These are phyloP conservation scores for Thalassoma bifasciatum DNA, from an alignment of 2,113 vertebrate species.

Conservation along the genomic window DNA sequence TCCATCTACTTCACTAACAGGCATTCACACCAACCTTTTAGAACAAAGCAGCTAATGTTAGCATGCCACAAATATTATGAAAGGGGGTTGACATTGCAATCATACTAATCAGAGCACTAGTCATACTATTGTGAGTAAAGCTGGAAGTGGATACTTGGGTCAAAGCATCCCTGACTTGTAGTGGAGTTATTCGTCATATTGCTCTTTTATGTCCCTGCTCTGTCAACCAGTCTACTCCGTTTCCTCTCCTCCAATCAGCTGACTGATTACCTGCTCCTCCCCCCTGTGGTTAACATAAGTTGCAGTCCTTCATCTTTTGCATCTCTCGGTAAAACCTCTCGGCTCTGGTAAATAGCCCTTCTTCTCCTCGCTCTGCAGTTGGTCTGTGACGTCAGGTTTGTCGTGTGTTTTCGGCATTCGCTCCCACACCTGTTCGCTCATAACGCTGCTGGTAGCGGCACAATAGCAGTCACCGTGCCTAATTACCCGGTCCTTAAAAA, in stretches of 20 bases:
- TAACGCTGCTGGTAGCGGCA: constrained; percentile 39
- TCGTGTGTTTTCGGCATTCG: constrained; percentile 28
- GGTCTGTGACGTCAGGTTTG: constrained; percentile 57
- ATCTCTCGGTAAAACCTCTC: constrained; percentile 35
- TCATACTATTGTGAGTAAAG: too few relatives aligned
- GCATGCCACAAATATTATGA: background rate
- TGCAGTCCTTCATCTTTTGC: constrained; percentile 27
- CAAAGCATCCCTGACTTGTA: background rate
- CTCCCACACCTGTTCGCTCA: constrained; percentile 76
- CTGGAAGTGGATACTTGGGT: background rate
- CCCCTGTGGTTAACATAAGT: constrained; percentile 13
- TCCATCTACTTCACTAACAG: too few relatives aligned
- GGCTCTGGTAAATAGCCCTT: constrained; percentile 46
- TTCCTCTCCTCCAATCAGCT: constrained; percentile 43
- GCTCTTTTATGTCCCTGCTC: constrained; percentile 33
- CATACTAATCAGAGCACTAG: too few relatives aligned
- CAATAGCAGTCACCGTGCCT: constrained; percentile 72
- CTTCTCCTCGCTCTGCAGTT: constrained; percentile 49
- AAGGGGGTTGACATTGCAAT: too few relatives aligned
- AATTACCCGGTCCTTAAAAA: constrained; percentile 82
- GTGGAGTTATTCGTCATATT: constrained; percentile 45
- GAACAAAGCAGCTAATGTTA: too few relatives aligned
- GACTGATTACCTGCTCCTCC: constrained; percentile 27
- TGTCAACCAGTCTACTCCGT: constrained; percentile 40
- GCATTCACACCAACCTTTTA: too few relatives aligned